Evolutionary conservation across 1,140 invertebrate species (phyloP).

Genomic region (Aphelenchoides fujianensis): DNA sequence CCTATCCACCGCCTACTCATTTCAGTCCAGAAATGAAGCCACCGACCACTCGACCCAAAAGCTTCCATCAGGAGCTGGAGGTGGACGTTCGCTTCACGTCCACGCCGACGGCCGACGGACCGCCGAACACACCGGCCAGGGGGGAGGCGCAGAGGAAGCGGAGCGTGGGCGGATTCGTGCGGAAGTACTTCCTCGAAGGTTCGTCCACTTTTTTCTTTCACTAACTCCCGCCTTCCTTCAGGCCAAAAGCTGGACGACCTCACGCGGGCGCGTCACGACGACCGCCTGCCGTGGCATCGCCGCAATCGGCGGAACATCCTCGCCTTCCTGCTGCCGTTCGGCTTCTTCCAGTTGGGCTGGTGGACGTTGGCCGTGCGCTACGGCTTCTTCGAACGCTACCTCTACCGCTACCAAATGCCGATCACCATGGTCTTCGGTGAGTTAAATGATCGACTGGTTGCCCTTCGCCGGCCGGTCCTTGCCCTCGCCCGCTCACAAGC

Average conservation of each 20-base stretch:
- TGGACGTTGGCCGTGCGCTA: conserved; percentile 50
- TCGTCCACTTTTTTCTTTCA: neutral
- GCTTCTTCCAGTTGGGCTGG: conserved; percentile 40
- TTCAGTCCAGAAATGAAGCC: too few species aligned
- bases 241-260: neutral
- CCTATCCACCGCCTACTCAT: too few species aligned
- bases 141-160: neutral
- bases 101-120: neutral
- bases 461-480: too few species aligned
- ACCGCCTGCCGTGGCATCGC: conserved; percentile 10
- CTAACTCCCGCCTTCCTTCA: neutral
- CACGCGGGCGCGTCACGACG: neutral
- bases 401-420: conserved; percentile 43
- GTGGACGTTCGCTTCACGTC: neutral
- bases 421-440: conserved; percentile 54
- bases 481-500: too few species aligned
- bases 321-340: conserved; percentile 43
- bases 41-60: too few species aligned
- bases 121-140: too few species aligned
- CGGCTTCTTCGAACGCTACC: conserved; percentile 42
- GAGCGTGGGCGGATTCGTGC: conserved; percentile 29
- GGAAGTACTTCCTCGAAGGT: conserved; percentile 46
- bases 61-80: neutral
- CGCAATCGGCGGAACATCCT: conserved; percentile 46
- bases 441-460: conserved; percentile 18